Evolutionary conservation across 2,797 vertebrate species (phyloP), one percentile per base, ranked within the genome.

Genomic region (Sebastes hubbsi): DNA sequence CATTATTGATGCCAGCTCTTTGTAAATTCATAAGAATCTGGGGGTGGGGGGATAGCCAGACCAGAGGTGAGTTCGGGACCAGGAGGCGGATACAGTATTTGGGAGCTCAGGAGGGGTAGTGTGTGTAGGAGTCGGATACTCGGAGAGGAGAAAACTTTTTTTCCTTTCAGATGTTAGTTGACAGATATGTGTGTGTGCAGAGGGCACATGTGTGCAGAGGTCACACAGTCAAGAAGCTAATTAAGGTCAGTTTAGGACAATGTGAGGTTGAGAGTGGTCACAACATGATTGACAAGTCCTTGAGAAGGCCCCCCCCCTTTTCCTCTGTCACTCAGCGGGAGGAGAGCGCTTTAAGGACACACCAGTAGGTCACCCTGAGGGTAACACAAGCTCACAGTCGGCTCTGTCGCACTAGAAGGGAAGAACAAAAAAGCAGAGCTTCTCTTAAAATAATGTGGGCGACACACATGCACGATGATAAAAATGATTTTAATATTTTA

Each of bases 1-100:
- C 77, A 94, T 94, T 91, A 93, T 95, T 92, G 80, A 94, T 90
- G 29, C 3, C 2, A 1, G 64, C 84, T 88, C 76, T 92, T 91
- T 91, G 89, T 92, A 83, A 92, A 92, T 92, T 93, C 84, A 89
- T 81, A 85, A 91, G 78, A 90, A 79, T 82, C 69, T 75, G 20
- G n/a, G 61, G 16, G 36, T 0, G 36, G 14, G 13, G 12, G 62
- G 75, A 66, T 7, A 52, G 82, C 24, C 63, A 27, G 65, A 72
- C 80, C 64, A 69, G 65, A 69, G 73, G 76, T 46, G 49, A 89
- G 82, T 75, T 75, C 54, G 8, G 77, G 81, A 65, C 83, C 38
- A 68, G 84, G 54, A 60, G 30, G 72, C 5, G 20, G 79, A 76
- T 46, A 46, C 67, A 64, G 70, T 74, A 29, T 89, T 78, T 78